Evolutionary conservation across 2,888 invertebrate species (phyloP), one percentile per base, ranked within the genome.

Genomic region (Nesidiocoris tenuis): DNA sequence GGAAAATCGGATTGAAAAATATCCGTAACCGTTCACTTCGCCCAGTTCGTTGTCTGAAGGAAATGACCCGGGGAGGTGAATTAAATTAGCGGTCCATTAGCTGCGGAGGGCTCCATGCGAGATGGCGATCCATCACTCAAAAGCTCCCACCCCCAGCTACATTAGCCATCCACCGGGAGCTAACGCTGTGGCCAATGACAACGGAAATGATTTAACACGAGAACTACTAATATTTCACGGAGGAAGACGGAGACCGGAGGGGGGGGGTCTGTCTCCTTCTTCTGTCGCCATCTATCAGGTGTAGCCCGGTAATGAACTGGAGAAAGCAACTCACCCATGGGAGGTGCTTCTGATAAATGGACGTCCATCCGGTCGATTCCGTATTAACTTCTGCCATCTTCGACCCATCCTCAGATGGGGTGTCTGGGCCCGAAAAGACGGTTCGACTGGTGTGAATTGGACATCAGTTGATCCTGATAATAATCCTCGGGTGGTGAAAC

Each of bases 211-310:
- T 39, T 39, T 39, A 39, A 65, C 65, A 65, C 65, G 65, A 65
- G 65, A 65, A 65, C 65, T 65, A 39, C 65, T 65, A 65, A 65
- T 65, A 65, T 65, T 65, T 65, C 65, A 65, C 39, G 12, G 25
- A 39, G 1, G 65, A 39, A n/a, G n/a, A n/a, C n/a, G n/a, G n/a
- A n/a, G n/a, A n/a, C n/a, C n/a, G n/a, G n/a, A n/a, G 59, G 3
- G 7, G 7, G n/a, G 19, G 17, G 59, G 59, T 9, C 18, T 59
- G 19, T 59, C 59, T n/a, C 59, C 59, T 67, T 67, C 67, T 65
- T 17, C 17, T 39, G 25, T 25, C 39, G 17, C 65, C 65, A 65
- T 65, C 65, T 65, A 65, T 65, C 65, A 65, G 65, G 65, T 65
- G 65, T 39, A 39, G 39, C 18, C 65, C 39, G 65, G 65, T 65